Conservation (phyloP, 2,888 invertebrate genomes). For the Drepanosiphum platanoidis region DNA sequence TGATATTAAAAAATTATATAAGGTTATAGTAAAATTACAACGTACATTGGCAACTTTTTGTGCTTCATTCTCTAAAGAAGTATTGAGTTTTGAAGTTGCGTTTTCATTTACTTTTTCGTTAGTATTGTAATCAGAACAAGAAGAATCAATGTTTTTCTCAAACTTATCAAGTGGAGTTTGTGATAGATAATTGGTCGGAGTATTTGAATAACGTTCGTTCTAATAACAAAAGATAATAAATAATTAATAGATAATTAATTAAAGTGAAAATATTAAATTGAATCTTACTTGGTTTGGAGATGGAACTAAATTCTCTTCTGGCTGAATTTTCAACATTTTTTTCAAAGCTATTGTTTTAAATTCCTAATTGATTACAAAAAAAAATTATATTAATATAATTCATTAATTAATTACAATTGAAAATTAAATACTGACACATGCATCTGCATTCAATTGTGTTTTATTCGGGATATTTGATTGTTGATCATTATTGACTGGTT, state of each 20-base stretch:
- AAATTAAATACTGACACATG: conserved; percentile 52
- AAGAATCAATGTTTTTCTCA: neutral
- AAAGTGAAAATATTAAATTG: neutral
- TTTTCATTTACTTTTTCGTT: conserved; percentile 1
- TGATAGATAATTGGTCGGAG: neutral
- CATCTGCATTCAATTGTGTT: conserved; percentile 44
- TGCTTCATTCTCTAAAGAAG: neutral
- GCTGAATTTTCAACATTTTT: conserved; percentile 51
- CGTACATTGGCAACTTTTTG: neutral
- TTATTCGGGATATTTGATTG: conserved; percentile 1
- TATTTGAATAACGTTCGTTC: conserved; percentile 1
- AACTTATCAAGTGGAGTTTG: neutral
- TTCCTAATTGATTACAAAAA: conserved; percentile 35
- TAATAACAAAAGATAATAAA: conserved; percentile 1
- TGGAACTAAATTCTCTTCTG: conserved; percentile 12
- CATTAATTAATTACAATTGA: neutral
- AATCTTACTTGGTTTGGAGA: conserved; percentile 8
- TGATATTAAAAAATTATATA: neutral
- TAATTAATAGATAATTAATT: neutral
- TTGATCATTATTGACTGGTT: neutral
- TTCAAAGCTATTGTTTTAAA: conserved; percentile 48
- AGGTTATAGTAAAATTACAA: neutral
- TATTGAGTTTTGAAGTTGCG: conserved; percentile 5
- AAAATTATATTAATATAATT: neutral
- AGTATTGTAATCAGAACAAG: conserved; percentile 1